Percentiles rank a stretch among this genome's conserved stretches.
Conservation (phyloP, 2,113 vertebrate species). For the Myodes glareolus region DNA sequence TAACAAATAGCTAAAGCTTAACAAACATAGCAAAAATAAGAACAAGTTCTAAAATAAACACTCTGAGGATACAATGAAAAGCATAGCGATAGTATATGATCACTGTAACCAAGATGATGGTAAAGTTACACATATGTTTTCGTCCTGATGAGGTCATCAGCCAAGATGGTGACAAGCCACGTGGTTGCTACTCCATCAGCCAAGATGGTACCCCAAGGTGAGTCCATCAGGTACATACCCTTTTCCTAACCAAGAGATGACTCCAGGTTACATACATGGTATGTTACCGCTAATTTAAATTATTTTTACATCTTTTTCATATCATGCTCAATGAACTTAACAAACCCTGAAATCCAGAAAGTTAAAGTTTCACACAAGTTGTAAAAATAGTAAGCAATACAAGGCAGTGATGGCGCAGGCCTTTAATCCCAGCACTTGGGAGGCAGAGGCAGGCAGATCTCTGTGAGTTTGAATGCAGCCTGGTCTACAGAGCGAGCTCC, state of each 20-base stretch:
- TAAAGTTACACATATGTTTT: not conserved
- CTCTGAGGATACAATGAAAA: not conserved
- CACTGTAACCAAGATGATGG: not conserved
- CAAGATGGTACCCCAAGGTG: not conserved
- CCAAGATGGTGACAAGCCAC: not conserved
- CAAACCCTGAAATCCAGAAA: not conserved
- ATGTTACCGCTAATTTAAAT: not conserved
- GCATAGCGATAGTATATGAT: not conserved
- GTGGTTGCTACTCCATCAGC: not conserved
- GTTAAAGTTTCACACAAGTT: not conserved
- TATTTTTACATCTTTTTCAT: not conserved
- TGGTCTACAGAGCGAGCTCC: no score
- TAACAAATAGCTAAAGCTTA: not conserved
- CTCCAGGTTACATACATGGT: not conserved
- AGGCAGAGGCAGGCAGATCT: no score
- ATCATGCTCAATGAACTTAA: not conserved
- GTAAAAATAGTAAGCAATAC: not conserved
- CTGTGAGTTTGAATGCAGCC: no score
- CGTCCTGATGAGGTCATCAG: not conserved
- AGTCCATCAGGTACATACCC: not conserved
- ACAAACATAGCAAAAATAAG: not conserved
- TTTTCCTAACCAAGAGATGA: not conserved
- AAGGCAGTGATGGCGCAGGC: no score
- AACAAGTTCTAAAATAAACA: not conserved
- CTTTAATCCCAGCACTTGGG: no score